Evolutionary conservation across 2,113 vertebrate species (phyloP), one percentile per base, ranked within the genome.

Genomic region (Istiophorus platypterus): DNA sequence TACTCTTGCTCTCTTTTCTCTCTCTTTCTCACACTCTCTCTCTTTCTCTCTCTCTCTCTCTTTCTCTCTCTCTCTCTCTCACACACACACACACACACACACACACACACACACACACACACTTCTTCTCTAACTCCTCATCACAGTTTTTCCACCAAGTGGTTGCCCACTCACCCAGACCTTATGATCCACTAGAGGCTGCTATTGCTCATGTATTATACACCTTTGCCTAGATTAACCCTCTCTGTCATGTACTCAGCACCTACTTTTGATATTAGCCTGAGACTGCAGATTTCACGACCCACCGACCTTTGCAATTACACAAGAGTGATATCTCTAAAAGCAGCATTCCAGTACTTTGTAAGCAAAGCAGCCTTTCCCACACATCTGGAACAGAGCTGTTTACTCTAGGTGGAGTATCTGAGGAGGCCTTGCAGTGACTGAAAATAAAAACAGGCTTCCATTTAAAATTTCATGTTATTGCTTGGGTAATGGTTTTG

Each of bases 131-230:
- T 4, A 34, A 34, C 57, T 75, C 15, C n/a, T 58, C 58, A 70
- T 29, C 9, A n/a, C 73, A 56, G 18, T 49, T 64, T 85, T 79
- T 54, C 64, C n/a, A 70, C 15, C 51, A 17, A 45, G 31, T 27
- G 26, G 29, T 41, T n/a, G 20, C 52, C 67, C 42, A 57, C 72
- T 65, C 64, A 72, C 62, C 56, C 54, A 54, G 27, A 81, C 22
- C 59, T 24, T 59, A 12, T 67, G 81, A 76, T 70, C 89, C 91
- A 86, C 87, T 68, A 86, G 85, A 85, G 83, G 89, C 2, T 73
- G 85, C 85, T 89, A 37, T 85, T 86, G 83, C 26, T 81, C 66
- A 59, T 77, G n/a, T 37, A 22, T 63, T 37, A 20, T 5, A 31
- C 37, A 14, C 59, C 34, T 57, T 76, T 65, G 59, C 65, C 59